Percentiles rank a stretch among this genome's conserved stretches.
Conservation (phyloP, 1,140 invertebrate genomes). For the Formica selysi region DNA sequence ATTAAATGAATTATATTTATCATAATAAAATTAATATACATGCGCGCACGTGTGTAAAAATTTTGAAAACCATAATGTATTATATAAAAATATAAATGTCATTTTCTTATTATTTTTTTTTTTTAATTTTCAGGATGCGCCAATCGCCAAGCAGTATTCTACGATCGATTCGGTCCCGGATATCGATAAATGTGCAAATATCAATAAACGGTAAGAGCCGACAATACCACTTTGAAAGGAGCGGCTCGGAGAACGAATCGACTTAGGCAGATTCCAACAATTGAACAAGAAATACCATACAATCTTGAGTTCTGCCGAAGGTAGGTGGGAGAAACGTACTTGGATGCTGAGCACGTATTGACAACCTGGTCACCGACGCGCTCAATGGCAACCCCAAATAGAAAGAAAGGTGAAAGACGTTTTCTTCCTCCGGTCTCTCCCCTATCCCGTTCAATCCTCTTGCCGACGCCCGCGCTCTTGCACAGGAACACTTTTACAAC, state of each 20-base stretch:
- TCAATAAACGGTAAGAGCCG: constrained; percentile 33
- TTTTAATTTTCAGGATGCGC: background rate
- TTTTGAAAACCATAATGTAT: background rate
- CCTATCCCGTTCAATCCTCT: constrained; percentile 28
- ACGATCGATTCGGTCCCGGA: background rate
- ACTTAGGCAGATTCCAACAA: constrained; percentile 69
- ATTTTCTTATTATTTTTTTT: no score
- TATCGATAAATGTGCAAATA: constrained; percentile 56
- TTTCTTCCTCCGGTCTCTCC: constrained; percentile 31
- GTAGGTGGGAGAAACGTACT: constrained; percentile 50
- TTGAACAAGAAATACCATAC: constrained; percentile 69
- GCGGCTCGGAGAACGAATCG: constrained; percentile 2
- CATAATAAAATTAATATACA: background rate
- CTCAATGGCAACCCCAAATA: constrained; percentile 75
- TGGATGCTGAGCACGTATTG: constrained; percentile 81
- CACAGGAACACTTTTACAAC: constrained; percentile 74
- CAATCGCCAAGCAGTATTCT: background rate
- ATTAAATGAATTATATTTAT: background rate
- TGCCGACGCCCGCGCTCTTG: background rate
- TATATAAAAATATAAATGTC: background rate
- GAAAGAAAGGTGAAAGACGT: constrained; percentile 72
- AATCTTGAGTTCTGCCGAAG: constrained; percentile 69
- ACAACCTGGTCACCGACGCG: constrained; percentile 77
- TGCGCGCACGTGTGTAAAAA: background rate
- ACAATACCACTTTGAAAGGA: constrained; percentile 27